These are phyloP conservation scores for Paguma larvata DNA, from an alignment of 2,797 vertebrate species.

Conservation along the genomic window DNA sequence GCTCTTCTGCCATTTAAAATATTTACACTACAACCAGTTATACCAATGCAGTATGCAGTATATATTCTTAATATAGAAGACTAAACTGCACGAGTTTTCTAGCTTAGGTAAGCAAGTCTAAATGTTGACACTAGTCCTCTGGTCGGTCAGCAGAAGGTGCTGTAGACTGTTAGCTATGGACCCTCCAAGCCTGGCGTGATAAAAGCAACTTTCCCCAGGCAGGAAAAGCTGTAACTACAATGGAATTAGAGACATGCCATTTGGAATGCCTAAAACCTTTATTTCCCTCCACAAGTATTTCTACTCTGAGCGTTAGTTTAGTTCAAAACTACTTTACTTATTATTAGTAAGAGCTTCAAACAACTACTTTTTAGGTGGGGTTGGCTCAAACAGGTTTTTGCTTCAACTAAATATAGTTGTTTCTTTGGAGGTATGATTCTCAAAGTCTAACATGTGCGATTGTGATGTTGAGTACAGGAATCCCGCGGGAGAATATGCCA, in stretches of 20 bases:
- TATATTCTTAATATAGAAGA: neutral
- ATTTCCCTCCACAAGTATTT: neutral
- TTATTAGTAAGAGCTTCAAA: slow-evolving; percentile 42
- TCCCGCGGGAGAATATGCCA: neutral
- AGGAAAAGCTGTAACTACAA: slow-evolving; percentile 11
- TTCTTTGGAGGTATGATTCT: slow-evolving; percentile 37
- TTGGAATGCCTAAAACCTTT: neutral
- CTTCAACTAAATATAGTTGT: slow-evolving; percentile 25
- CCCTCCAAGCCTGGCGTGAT: neutral
- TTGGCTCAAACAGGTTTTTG: neutral
- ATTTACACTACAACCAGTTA: neutral
- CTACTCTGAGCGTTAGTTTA: neutral
- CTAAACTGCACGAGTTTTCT: neutral
- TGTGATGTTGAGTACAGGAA: neutral
- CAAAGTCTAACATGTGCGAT: neutral
- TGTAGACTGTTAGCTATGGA: slow-evolving; percentile 48
- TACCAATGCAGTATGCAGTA: neutral
- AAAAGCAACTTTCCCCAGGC: neutral
- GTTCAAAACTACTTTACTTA: slow-evolving; percentile 44
- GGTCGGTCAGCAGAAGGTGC: slow-evolving; percentile 80
- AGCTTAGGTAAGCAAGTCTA: slow-evolving; percentile 39
- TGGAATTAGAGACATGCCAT: slow-evolving; percentile 56
- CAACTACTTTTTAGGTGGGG: neutral
- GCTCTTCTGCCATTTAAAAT: slow-evolving; percentile 39
- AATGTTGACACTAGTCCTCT: neutral